Conservation (phyloP, 2,113 vertebrate species). For the Mesitornis unicolor region DNA sequence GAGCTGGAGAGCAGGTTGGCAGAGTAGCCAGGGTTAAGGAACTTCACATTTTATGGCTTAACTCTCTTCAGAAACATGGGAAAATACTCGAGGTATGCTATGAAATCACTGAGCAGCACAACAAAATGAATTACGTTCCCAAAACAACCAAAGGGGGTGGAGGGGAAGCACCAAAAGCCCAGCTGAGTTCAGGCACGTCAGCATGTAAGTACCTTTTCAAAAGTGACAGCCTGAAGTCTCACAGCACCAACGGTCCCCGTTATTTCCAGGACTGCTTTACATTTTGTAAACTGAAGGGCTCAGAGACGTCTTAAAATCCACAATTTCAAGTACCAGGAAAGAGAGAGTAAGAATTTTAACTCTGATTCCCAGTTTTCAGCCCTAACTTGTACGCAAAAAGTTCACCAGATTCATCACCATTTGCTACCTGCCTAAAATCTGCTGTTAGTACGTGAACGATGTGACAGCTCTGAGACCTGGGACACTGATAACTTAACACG, state of each 20-base stretch:
- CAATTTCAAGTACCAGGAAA: background rate
- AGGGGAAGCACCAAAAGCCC: background rate
- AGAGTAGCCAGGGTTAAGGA: fast-evolving
- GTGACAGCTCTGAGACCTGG: background rate
- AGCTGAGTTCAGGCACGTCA: fast-evolving
- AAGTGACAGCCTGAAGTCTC: background rate
- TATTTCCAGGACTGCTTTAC: background rate
- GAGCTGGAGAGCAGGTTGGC: background rate
- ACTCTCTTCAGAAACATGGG: background rate
- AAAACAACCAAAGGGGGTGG: background rate
- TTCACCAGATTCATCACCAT: background rate
- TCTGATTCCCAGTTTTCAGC: background rate
- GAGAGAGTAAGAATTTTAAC: background rate
- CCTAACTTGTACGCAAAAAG: fast-evolving
- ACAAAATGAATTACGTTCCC: background rate
- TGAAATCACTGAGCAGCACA: no score
- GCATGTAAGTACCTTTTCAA: fast-evolving
- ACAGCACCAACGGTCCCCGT: fast-evolving
- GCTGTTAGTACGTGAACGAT: fast-evolving
- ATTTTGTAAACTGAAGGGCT: background rate
- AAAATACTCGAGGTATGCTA: fast-evolving
- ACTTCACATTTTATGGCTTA: background rate
- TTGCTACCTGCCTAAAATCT: background rate
- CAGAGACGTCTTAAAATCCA: background rate
- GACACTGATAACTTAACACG: background rate